Conservation (phyloP, 2,888 invertebrate genomes). For the Agriotes lineatus region DNA sequence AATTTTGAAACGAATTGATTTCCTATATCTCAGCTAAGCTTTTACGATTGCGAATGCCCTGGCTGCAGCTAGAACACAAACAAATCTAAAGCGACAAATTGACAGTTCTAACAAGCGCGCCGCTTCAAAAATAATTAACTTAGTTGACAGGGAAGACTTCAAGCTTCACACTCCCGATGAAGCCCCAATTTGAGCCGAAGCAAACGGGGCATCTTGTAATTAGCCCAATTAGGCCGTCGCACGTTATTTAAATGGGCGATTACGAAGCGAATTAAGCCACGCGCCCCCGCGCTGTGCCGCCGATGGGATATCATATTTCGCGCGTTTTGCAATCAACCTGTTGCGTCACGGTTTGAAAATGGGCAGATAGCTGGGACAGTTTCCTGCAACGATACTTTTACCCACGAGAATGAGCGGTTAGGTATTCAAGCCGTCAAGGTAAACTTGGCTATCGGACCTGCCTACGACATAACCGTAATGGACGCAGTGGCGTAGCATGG, state of each 20-base stretch:
- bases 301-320: not conserved
- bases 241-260: not conserved
- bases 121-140: too few species aligned
- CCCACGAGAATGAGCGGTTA: conserved; percentile 15
- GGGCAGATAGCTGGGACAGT: not conserved
- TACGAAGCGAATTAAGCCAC: not conserved
- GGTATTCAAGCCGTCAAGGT: conserved; percentile 28
- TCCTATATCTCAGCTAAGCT: too few species aligned
- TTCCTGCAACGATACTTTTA: not conserved
- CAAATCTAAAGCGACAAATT: too few species aligned
- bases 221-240: not conserved
- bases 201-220: not conserved
- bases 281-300: not conserved
- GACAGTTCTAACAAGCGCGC: too few species aligned
- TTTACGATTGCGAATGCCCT: too few species aligned
- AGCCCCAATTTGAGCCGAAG: not conserved
- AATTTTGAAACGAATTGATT: too few species aligned
- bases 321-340: not conserved
- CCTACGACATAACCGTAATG: not conserved
- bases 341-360: conserved; percentile 3
- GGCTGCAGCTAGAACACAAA: too few species aligned
- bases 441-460: conserved; percentile 25
- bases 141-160: too few species aligned
- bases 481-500: too few species aligned
- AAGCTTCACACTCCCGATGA: too few species aligned